Conservation (phyloP, 2,888 invertebrate species). For the Miltochrista miniata region DNA sequence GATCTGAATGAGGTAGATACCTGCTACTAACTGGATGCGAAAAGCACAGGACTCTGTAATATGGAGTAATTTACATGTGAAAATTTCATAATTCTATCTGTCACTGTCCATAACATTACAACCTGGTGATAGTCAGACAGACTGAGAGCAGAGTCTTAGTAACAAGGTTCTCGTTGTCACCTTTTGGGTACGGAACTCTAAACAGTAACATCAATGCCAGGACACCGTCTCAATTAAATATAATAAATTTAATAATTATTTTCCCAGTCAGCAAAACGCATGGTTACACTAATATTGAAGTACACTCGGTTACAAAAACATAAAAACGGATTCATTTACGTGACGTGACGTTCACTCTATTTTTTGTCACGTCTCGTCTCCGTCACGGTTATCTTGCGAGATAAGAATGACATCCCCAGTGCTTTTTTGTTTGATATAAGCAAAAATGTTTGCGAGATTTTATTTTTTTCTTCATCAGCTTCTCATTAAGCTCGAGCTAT, state of each 20-base stretch:
- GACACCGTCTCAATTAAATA: no score
- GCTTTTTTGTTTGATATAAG: conserved; percentile 34
- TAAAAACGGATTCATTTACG: conserved; percentile 42
- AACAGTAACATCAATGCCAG: no score
- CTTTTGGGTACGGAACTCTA: conserved; percentile 9
- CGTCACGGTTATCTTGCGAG: conserved; percentile 45
- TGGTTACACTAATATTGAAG: conserved; percentile 35
- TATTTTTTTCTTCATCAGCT: conserved; percentile 11
- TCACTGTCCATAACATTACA: no score
- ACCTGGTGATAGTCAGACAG: no score
- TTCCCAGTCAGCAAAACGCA: conserved; percentile 25
- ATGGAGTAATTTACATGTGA: no score
- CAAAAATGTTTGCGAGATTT: conserved; percentile 22
- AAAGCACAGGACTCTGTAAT: no score
- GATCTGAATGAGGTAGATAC: no score
- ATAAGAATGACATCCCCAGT: conserved; percentile 41
- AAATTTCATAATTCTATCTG: background rate
- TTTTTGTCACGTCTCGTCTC: conserved; percentile 45
- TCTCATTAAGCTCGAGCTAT: background rate
- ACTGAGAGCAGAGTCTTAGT: no score
- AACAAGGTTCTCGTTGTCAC: background rate
- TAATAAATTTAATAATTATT: no score
- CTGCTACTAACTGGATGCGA: no score
- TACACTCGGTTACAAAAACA: conserved; percentile 32
- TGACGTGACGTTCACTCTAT: conserved; percentile 22